Base-by-base conservation (phyloP, 2,888 invertebrate genomes). In the Eledone cirrhosa region DNA sequence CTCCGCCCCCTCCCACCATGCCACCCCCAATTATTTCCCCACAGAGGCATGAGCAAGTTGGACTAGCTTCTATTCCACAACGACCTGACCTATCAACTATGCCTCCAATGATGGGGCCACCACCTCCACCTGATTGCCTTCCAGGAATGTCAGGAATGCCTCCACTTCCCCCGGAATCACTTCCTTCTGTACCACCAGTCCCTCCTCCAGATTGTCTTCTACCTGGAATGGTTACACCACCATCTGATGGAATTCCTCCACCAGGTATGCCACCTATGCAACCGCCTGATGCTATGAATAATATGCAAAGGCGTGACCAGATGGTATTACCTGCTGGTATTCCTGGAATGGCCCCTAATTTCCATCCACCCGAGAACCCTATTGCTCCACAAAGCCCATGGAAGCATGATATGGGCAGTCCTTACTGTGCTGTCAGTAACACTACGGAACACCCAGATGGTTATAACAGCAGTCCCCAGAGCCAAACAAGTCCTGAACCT, bases 271-370 rank as follows among this genome's bases (percentile, higher is more conserved):
- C 48, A 8, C 48, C 76, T n/a, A 48, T 47, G 48, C 48, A 48
- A 48, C 76, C 76, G 19, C 76, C 47, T 29, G 76, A 76, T 22
- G 76, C 48, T 47, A 48, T 76, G 48, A 16, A 33, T 19, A 76
- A 76, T 29, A 76, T 76, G 29, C 48, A 48, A 47, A 72, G 72
- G 41, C 69, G 33, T 27, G 69, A 69, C 69, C 69, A 69, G 33
- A 33, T 69, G 69, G 69, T 69, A 33, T 41, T 72, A 41, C 22
- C 67, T 31, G 67, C 27, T 4, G 67, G 67, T 7, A 67, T 67
- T 29, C 67, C 72, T 41, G 72, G 72, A n/a, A 72, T 72, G 22
- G 29, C 14, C 41, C 72, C 72, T 33, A 22, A 29, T 22, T 72
- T 72, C 41, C 72, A 72, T 41, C 72, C 72, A n/a, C n/a, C 72